A percentile compares a stretch with the other conserved stretches of the same genome.
phyloP scores from a whole-genome alignment of 2,888 invertebrate species.

The Ormia ochracea region DNA sequence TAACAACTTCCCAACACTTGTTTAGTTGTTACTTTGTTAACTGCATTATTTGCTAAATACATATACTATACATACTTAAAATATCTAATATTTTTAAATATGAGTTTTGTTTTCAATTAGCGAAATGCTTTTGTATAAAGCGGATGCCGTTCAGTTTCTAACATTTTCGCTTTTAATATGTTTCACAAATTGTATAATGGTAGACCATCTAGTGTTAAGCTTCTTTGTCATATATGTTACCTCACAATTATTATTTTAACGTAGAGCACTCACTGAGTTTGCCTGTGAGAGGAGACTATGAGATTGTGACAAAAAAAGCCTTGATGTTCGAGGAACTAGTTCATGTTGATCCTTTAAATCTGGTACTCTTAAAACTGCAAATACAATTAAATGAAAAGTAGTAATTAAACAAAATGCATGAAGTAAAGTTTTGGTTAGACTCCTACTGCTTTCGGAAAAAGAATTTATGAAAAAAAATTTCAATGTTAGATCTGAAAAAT shows the following conservation, averaged over 20 bases:
- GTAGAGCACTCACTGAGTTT: conserved; percentile 4
- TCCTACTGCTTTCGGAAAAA: background rate
- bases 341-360: conserved; percentile 40
- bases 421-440: background rate
- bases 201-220: conserved; percentile 41
- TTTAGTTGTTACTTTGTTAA: no score
- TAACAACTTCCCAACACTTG: no score
- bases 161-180: no score
- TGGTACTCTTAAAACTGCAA: conserved; percentile 48
- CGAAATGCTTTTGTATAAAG: no score
- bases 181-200: conserved; percentile 17
- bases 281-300: background rate
- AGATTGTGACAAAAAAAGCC: conserved; percentile 3
- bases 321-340: conserved; percentile 33
- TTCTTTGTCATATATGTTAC: background rate
- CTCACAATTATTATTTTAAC: background rate
- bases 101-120: no score
- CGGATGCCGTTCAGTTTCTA: no score
- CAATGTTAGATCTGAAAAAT: no score
- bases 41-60: no score
- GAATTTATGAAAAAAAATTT: background rate
- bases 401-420: conserved; percentile 14
- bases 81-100: no score
- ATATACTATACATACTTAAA: no score
- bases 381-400: conserved; percentile 55